phyloP scores from a whole-genome alignment of 92 coral and sea anemone species.

The Epizoanthus scotinus region DNA sequence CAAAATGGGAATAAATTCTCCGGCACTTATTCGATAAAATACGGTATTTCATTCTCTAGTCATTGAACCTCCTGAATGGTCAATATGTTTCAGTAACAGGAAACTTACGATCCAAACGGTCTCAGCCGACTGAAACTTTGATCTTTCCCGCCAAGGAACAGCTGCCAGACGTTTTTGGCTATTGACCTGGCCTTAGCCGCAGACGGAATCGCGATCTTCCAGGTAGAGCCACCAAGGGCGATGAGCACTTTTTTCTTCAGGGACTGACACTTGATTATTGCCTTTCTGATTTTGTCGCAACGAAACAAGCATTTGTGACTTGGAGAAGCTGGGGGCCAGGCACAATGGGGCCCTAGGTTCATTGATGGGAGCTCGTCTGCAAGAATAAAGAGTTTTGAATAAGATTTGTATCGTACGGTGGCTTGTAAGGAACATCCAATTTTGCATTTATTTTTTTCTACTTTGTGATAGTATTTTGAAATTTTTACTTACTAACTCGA shows the following conservation, averaged over 20 bases:
- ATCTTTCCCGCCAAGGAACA: background rate
- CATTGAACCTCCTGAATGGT: background rate
- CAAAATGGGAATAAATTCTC: too few species aligned
- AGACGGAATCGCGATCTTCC: constrained; percentile 15
- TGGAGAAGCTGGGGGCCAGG: background rate
- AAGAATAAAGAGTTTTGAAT: too few species aligned
- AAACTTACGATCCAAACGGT: constrained; percentile 11
- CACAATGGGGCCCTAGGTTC: constrained; percentile 10
- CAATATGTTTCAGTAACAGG: background rate
- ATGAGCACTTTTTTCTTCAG: background rate
- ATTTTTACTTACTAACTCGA: too few species aligned
- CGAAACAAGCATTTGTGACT: background rate
- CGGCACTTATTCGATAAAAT: too few species aligned
- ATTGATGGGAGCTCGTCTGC: constrained; percentile 14
- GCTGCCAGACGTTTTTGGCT: background rate
- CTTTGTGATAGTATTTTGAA: too few species aligned
- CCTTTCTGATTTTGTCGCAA: background rate
- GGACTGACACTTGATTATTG: constrained; percentile 5
- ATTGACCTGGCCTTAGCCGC: constrained; percentile 13
- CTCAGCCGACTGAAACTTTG: background rate
- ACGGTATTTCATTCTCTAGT: too few species aligned
- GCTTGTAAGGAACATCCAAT: too few species aligned
- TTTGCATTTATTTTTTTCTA: too few species aligned
- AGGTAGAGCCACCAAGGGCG: constrained; percentile 15
- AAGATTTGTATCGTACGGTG: too few species aligned